A percentile compares a stretch with the other conserved stretches of the same genome.
These are phyloP conservation scores for human DNA, from an alignment of 2,113 vertebrate species.

Conservation along the genomic window GRCh38 chrX:140712501-140713000, in stretches of 20 bases:
- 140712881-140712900: background rate
- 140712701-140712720: constrained; percentile 26
- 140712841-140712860: background rate
- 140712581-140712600: background rate
- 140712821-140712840: background rate
- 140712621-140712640: background rate
- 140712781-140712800: background rate
- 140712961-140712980: constrained; percentile 32
- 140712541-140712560: constrained; percentile 24
- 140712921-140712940: constrained; percentile 11
- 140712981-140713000: constrained; percentile 62
- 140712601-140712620: background rate
- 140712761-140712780: background rate
- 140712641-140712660: background rate
- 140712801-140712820: background rate
- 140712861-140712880: background rate
- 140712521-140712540: constrained; percentile 41
- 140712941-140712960: constrained; percentile 37
- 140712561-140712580: constrained; percentile 1
- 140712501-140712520: constrained; percentile 48
- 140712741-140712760: background rate
- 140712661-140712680: constrained; percentile 20
- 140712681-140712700: background rate
- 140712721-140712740: constrained; percentile 45
- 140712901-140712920: background rate